Conservation (phyloP, 1,140 invertebrate genomes). For the Drosophila gunungcola region DNA sequence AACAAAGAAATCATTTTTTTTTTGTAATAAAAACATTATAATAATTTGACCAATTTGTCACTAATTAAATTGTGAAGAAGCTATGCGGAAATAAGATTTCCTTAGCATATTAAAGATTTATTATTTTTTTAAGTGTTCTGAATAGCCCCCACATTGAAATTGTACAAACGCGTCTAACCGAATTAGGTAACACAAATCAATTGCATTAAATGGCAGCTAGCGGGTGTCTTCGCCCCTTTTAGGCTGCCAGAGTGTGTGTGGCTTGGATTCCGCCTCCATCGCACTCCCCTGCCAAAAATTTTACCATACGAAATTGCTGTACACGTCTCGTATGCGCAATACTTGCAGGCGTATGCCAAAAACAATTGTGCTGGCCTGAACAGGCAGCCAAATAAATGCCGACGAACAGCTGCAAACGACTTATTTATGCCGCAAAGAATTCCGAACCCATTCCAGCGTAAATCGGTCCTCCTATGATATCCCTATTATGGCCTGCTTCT, state of each 20-base stretch:
- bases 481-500: slow-evolving; percentile 29
- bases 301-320: slow-evolving; percentile 53
- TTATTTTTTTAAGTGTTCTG: neutral
- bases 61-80: no score
- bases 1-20: no score
- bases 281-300: neutral
- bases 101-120: neutral
- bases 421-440: slow-evolving; percentile 67
- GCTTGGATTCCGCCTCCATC: slow-evolving; percentile 22
- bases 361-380: slow-evolving; percentile 60
- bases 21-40: no score
- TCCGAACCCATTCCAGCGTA: neutral
- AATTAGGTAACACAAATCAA: slow-evolving; percentile 78
- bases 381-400: slow-evolving; percentile 65
- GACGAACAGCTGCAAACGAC: slow-evolving; percentile 76
- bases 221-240: slow-evolving; percentile 51
- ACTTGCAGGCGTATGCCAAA: slow-evolving; percentile 39
- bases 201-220: slow-evolving; percentile 75
- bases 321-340: slow-evolving; percentile 33
- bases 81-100: no score
- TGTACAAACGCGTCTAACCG: slow-evolving; percentile 59
- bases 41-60: no score
- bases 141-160: slow-evolving; percentile 30
- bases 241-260: slow-evolving; percentile 14
- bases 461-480: slow-evolving; percentile 44